phyloP scores from a whole-genome alignment of 1,140 invertebrate species.

The Drosophila ohnishii region DNA sequence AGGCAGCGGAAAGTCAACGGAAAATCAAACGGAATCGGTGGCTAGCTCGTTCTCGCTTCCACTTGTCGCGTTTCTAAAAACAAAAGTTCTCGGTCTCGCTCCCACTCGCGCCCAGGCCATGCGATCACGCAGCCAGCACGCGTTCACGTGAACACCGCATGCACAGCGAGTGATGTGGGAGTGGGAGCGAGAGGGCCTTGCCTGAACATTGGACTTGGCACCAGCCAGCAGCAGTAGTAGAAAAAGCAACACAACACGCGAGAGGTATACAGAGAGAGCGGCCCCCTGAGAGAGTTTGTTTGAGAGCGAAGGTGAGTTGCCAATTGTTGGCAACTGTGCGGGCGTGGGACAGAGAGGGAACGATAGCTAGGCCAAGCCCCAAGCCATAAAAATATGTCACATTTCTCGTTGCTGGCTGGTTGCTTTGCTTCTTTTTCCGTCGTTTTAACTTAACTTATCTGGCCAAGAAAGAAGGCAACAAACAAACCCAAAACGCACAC shows the following conservation, averaged over 20 bases:
- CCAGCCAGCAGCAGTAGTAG: constrained; percentile 4
- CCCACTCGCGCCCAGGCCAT: constrained; percentile 51
- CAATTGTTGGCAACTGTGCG: constrained; percentile 40
- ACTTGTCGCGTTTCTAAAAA: constrained; percentile 82
- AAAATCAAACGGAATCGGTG: constrained; percentile 57
- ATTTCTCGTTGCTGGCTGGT: constrained; percentile 40
- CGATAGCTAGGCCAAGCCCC: constrained; percentile 55
- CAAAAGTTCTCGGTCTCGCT: constrained; percentile 75
- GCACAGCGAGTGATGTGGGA: constrained; percentile 71
- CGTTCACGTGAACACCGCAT: constrained; percentile 83
- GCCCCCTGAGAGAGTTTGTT: constrained; percentile 16
- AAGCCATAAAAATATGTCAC: constrained; percentile 69
- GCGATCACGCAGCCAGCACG: constrained; percentile 81
- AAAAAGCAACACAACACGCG: constrained; percentile 42
- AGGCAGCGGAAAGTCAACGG: constrained; percentile 56
- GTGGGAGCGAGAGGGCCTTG: constrained; percentile 25
- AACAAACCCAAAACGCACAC: constrained; percentile 46
- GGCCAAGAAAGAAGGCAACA: constrained; percentile 52
- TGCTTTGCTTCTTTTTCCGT: constrained; percentile 3
- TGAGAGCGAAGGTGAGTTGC: constrained; percentile 53
- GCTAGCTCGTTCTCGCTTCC: constrained; percentile 49
- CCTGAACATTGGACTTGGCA: constrained; percentile 73
- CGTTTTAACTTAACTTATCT: constrained; percentile 43
- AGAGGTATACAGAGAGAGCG: constrained; percentile 3
- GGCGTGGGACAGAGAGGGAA: constrained; percentile 29